These are phyloP conservation scores for Lineus longissimus DNA, from an alignment of 1,140 invertebrate genomes.

Conservation along the genomic window DNA sequence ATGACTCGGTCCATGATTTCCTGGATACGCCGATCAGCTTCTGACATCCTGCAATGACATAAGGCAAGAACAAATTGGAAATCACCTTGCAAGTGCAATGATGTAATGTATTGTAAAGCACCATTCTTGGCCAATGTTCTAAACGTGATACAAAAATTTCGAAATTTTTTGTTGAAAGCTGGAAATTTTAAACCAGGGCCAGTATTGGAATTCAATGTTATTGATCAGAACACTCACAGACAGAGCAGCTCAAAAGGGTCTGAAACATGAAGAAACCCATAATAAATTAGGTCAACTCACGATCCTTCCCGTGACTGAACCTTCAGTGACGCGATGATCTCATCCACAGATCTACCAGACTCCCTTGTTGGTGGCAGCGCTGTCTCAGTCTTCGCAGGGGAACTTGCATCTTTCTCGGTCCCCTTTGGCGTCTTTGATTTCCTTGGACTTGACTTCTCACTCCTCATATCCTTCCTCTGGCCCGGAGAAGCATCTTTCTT, in stretches of 20 bases:
- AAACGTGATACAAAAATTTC: too few species aligned
- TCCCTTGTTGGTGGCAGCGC: neutral
- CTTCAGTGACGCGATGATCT: slow-evolving; percentile 38
- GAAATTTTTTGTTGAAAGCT: too few species aligned
- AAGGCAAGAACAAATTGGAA: too few species aligned
- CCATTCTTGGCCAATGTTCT: too few species aligned
- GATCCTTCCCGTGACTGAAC: slow-evolving; percentile 9
- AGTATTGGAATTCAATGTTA: too few species aligned
- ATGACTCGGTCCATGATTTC: slow-evolving; percentile 46
- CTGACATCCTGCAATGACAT: slow-evolving; percentile 28
- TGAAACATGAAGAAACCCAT: too few species aligned
- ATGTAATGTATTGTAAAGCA: too few species aligned
- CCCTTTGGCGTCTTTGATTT: slow-evolving; percentile 6
- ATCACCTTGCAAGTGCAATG: too few species aligned
- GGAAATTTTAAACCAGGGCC: too few species aligned
- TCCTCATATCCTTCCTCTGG: neutral
- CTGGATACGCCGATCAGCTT: slow-evolving; percentile 42
- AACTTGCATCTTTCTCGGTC: neutral
- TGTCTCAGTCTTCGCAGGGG: neutral
- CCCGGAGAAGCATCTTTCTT: neutral
- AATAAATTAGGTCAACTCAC: slow-evolving; percentile 22
- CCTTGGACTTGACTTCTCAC: slow-evolving; percentile 15
- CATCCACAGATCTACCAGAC: slow-evolving; percentile 40
- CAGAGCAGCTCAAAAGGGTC: too few species aligned
- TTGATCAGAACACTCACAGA: too few species aligned